Conservation (phyloP, 2,797 vertebrate species). For the Gastrophryne carolinensis region DNA sequence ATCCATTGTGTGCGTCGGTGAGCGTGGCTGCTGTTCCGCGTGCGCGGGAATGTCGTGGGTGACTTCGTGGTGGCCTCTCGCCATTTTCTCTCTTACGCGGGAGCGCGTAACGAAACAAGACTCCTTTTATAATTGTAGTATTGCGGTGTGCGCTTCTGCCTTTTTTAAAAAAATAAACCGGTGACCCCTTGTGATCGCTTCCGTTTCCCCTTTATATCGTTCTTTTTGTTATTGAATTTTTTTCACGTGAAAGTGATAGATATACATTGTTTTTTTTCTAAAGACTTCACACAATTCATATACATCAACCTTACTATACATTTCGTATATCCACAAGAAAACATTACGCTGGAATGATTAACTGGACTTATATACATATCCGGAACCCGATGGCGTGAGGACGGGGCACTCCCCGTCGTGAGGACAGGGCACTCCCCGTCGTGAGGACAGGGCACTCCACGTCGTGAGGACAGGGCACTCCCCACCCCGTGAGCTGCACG, state of each 20-base stretch:
- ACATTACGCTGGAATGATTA: slow-evolving; percentile 16
- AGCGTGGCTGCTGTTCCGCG: not conserved
- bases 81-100: too few relatives aligned
- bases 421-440: too few relatives aligned
- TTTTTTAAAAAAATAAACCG: too few relatives aligned
- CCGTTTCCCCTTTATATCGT: slow-evolving; percentile 6
- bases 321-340: slow-evolving; percentile 6
- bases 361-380: slow-evolving; percentile 29
- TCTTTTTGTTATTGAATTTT: slow-evolving; percentile 4
- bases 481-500: too few relatives aligned
- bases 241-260: slow-evolving; percentile 29
- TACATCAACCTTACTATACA: slow-evolving; percentile 44
- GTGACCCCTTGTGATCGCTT: not conserved
- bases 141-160: too few relatives aligned
- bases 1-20: slow-evolving; percentile 67
- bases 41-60: too few relatives aligned
- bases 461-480: too few relatives aligned
- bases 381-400: not conserved
- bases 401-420: too few relatives aligned
- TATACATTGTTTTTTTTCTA: slow-evolving; percentile 35
- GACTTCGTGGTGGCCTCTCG: too few relatives aligned
- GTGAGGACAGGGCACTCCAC: too few relatives aligned
- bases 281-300: slow-evolving; percentile 34
- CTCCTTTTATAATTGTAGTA: too few relatives aligned
- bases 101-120: too few relatives aligned